Percentiles rank a stretch among this genome's conserved stretches.
These are phyloP conservation scores for Cheilosia variabilis DNA, from an alignment of 2,888 invertebrate genomes.

Conservation along the genomic window DNA sequence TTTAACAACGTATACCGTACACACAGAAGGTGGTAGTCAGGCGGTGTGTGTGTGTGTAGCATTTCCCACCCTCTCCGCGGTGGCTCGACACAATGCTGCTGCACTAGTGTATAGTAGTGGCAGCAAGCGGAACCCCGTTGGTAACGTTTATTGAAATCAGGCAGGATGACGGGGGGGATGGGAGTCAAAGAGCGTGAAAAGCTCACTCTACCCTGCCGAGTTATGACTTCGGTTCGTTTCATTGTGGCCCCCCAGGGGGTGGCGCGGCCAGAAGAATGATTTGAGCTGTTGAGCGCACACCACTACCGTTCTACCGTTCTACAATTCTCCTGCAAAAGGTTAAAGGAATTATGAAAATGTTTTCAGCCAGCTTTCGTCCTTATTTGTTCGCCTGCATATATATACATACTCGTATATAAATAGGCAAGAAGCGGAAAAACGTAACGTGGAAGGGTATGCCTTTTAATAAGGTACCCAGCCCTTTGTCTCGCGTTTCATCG, in stretches of 20 bases:
- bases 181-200: constrained; percentile 74
- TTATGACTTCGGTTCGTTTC: constrained; percentile 68
- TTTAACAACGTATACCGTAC: constrained; percentile 72
- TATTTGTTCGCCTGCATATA: constrained; percentile 55
- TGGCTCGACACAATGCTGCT: constrained; percentile 63
- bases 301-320: constrained; percentile 9
- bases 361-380: constrained; percentile 59
- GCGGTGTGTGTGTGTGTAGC: constrained; percentile 6
- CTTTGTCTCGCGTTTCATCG: constrained; percentile 49
- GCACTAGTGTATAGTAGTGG: constrained; percentile 35
- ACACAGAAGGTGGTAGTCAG: constrained; percentile 41
- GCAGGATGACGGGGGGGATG: constrained; percentile 22
- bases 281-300: constrained; percentile 70
- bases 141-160: constrained; percentile 74
- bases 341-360: constrained; percentile 74
- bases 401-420: not conserved
- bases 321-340: constrained; percentile 32
- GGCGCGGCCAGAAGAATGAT: constrained; percentile 38
- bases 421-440: constrained; percentile 12
- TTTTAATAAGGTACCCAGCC: constrained; percentile 65
- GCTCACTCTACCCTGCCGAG: constrained; percentile 62
- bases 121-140: constrained; percentile 68
- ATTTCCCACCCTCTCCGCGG: constrained; percentile 34
- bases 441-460: constrained; percentile 62
- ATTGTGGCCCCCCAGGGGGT: constrained; percentile 46